These are phyloP conservation scores for Alloscopus bannaensis DNA, from an alignment of 2,888 invertebrate species.

Conservation along the genomic window DNA sequence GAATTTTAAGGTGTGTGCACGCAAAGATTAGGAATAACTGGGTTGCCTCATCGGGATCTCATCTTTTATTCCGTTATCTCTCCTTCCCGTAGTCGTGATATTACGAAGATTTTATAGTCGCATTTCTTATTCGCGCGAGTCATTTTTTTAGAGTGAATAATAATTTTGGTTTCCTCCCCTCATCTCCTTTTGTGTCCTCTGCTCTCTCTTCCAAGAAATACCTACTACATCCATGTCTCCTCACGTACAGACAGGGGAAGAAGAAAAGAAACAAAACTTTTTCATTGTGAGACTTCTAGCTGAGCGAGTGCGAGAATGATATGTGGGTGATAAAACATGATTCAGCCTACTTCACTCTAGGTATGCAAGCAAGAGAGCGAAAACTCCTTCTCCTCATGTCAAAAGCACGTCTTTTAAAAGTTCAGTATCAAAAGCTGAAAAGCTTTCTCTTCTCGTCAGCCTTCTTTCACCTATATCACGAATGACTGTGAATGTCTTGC, in stretches of 20 bases:
- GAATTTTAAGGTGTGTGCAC: too few relatives aligned
- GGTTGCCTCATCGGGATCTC: too few relatives aligned
- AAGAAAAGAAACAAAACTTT: not conserved
- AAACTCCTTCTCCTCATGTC: conserved; percentile 34
- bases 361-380: not conserved
- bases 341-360: not conserved
- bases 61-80: too few relatives aligned
- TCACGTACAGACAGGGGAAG: not conserved
- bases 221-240: not conserved
- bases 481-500: not conserved
- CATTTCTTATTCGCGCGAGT: too few relatives aligned
- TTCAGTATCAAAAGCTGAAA: conserved; percentile 11
- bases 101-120: too few relatives aligned
- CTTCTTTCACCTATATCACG: not conserved
- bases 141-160: too few relatives aligned
- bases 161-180: too few relatives aligned
- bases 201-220: too few relatives aligned
- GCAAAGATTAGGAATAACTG: too few relatives aligned
- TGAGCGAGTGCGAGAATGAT: not conserved
- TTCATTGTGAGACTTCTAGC: not conserved
- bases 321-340: conserved; percentile 36
- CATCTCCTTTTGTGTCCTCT: too few relatives aligned
- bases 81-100: too few relatives aligned
- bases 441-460: not conserved
- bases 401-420: conserved; percentile 24